Evolutionary conservation across 2,888 invertebrate species (phyloP), one percentile per base, ranked within the genome.

Genomic region (Xanthia icteritia): DNA sequence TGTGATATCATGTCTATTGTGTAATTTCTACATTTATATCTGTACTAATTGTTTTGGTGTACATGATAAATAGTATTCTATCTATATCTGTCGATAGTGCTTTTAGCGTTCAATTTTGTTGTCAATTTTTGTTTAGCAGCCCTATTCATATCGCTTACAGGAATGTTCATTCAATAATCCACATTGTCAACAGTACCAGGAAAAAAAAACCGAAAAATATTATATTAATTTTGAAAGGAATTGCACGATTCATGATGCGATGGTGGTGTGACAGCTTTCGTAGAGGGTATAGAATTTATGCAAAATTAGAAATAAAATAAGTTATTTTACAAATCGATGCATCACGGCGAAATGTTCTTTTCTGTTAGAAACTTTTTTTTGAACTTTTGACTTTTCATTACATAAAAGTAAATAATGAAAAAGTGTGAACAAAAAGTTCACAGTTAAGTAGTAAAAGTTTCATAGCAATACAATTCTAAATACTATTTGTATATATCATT

Each of bases 211-310:
- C 31, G 68, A 71, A 68, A 77, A 58, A 74, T 61, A 77, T 86
- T 81, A 81, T 68, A 84, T 80, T 81, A 75, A 81, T 86, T 86
- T 77, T 79, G 75, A 79, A 83, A 85, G 80, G 71, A 81, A 86
- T 81, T 80, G 61, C 77, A 79, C 77, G 66, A 81, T 83, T 86
- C 76, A 76, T 85, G 6, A 17, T 72, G 13, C n/a, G 1, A 58
- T 39, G 27, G 27, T 67, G n/a, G 6, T 31, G 1, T 31, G 31
- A 31, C 31, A 31, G 31, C 31, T 31, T 31, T 31, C 1, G 31
- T 31, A 31, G 31, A 31, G 31, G 31, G 31, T 31, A 31, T 31
- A 31, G 2, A 31, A 31, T 31, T 31, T 31, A 31, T 2, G 31
- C 31, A 31, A 31, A 31, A 31, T 31, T 31, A 31, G 31, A 31